Base-by-base conservation (phyloP, 1,140 invertebrate genomes). In the Harlomillsia oculata region DNA sequence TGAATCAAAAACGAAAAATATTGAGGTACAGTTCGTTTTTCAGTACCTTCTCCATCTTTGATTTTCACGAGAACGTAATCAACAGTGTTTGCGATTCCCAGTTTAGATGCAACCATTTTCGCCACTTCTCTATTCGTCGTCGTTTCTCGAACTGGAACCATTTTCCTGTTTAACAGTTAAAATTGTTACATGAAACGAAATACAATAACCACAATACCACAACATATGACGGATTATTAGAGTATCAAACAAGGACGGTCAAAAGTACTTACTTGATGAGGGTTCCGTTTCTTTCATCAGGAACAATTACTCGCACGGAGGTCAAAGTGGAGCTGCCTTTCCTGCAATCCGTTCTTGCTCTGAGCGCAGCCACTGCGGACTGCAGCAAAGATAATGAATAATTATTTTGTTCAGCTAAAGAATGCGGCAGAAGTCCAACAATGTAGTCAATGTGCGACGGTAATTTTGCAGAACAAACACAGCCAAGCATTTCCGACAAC, bases 31-130 rank as follows among this genome's bases (percentile, higher is more conserved):
- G 20, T 5, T n/a, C 9, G 1, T 32, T 5, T 41, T 21, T 16
- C 69, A 69, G 71, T 75, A 89, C 87, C 87, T 81, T 92, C 85
- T 63, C 88, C 89, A 67, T 90, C 83, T 21, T 89, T 82, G 28
- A 95, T 74, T 65, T 88, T 86, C 70, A 89, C 95, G n/a, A 97
- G 78, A 21, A 87, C 89, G 72, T 95, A 97, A 71, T 96, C 92
- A 71, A 95, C 90, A 25, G 91, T 89, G 75, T 96, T 96, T 11
- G 91, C 95, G 36, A 96, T 89, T 65, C 85, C 78, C 52, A 91
- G 84, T 70, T 93, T 91, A 69, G 56, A 62, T 21, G 63, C 59
- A 4, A 65, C 50, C 49, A 65, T 65, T 57, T 65, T 65, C 5
- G 60, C 56, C 20, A 65, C 59, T 39, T 65, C 63, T 44, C 58